These are phyloP conservation scores for Toxotes lorentzi DNA, from an alignment of 2,797 vertebrate genomes.

Conservation along the genomic window DNA sequence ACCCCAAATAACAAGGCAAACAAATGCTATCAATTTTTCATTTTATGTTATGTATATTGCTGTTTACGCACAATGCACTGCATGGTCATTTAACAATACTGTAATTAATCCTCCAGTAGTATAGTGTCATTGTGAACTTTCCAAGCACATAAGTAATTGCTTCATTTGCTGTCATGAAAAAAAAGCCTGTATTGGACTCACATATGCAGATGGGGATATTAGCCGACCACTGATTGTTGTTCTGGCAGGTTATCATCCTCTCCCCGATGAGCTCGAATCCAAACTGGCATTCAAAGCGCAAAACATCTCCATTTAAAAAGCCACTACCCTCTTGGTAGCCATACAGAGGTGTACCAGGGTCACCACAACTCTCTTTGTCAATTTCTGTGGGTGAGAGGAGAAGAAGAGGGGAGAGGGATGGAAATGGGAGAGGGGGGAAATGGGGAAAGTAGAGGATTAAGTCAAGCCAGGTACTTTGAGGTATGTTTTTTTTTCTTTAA, in stretches of 20 bases:
- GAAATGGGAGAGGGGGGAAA: neutral
- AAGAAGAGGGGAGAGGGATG: neutral
- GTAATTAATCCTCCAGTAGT: constrained; percentile 62
- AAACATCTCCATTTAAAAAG: constrained; percentile 95
- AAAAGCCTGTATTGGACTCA: constrained; percentile 83
- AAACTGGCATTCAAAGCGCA: constrained; percentile 98
- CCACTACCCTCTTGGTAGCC: constrained; percentile 95
- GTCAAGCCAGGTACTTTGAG: constrained; percentile 44
- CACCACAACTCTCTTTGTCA: constrained; percentile 98
- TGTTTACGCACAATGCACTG: constrained; percentile 43
- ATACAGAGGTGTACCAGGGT: constrained; percentile 96
- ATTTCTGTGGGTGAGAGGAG: constrained; percentile 88
- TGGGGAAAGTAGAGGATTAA: constrained; percentile 40
- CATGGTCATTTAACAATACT: constrained; percentile 56
- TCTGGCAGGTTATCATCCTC: constrained; percentile 97
- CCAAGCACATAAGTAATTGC: constrained; percentile 58
- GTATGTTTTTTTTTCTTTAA: constrained; percentile 30
- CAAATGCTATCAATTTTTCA: constrained; percentile 40
- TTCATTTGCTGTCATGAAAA: constrained; percentile 54
- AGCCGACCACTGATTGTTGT: constrained; percentile 99
- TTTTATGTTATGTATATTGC: constrained; percentile 39
- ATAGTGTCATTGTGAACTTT: constrained; percentile 70
- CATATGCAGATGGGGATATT: constrained; percentile 99
- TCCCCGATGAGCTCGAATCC: constrained; percentile 99
- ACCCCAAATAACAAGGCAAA: constrained; percentile 22